phyloP scores from a whole-genome alignment of 2,113 vertebrate genomes.

The Phrynosoma blainvillii region DNA sequence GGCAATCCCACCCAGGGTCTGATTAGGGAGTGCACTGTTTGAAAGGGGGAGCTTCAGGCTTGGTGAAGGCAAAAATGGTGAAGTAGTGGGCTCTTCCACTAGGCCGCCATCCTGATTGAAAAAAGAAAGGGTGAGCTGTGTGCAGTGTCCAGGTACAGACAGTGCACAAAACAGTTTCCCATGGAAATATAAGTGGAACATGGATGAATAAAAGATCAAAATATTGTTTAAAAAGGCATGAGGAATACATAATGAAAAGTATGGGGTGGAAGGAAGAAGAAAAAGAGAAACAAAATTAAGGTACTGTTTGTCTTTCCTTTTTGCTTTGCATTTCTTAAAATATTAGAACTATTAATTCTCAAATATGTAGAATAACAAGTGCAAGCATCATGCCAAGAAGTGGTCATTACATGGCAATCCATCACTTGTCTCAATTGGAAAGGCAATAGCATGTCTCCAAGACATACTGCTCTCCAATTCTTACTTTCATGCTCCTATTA shows the following conservation, averaged over 20 bases:
- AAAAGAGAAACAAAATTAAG: constrained; percentile 76
- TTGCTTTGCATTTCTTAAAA: constrained; percentile 1
- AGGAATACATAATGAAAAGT: constrained; percentile 61
- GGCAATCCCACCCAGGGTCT: constrained; percentile 94
- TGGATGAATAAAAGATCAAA: constrained; percentile 56
- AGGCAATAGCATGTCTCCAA: neutral
- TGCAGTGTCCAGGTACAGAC: constrained; percentile 59
- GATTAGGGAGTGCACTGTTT: constrained; percentile 96
- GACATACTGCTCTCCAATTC: neutral
- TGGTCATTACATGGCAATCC: neutral
- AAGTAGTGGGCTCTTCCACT: constrained; percentile 95
- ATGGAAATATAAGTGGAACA: constrained; percentile 47
- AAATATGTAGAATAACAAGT: neutral
- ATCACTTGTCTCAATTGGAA: neutral
- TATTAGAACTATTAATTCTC: neutral
- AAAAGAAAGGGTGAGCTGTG: constrained; percentile 81
- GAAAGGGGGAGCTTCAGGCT: constrained; percentile 97
- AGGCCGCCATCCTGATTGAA: constrained; percentile 92
- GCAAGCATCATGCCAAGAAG: neutral
- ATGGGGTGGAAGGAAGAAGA: constrained; percentile 71
- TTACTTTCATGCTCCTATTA: neutral
- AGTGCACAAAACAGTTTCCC: constrained; percentile 68
- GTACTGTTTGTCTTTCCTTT: constrained; percentile 39
- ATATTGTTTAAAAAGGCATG: constrained; percentile 47
- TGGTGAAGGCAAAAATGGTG: constrained; percentile 99